These are phyloP conservation scores for Lophius piscatorius DNA, from an alignment of 2,113 vertebrate species.

Conservation along the genomic window DNA sequence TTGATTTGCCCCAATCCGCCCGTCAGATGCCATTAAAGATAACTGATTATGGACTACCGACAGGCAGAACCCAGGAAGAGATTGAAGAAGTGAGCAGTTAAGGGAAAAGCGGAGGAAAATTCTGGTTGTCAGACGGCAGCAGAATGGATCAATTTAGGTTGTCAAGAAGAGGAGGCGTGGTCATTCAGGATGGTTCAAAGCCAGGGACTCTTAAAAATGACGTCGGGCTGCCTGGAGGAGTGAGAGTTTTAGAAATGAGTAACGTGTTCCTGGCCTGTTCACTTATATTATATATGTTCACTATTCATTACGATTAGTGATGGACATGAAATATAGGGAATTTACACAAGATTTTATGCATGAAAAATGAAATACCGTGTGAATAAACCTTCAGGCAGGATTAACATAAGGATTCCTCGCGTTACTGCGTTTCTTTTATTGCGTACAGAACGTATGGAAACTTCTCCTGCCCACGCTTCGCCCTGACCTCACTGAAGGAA, in stretches of 20 bases:
- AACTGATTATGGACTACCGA: constrained; percentile 42
- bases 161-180: constrained; percentile 69
- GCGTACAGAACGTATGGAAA: no score
- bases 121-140: constrained; percentile 58
- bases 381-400: no score
- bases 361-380: no score
- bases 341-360: not conserved
- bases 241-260: constrained; percentile 53
- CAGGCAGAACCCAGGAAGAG: constrained; percentile 25
- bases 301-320: constrained; percentile 1
- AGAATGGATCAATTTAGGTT: constrained; percentile 68
- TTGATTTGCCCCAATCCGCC: constrained; percentile 43
- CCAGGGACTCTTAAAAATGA: constrained; percentile 70
- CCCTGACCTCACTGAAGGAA: no score
- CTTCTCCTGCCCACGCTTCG: no score
- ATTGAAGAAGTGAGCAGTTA: constrained; percentile 19
- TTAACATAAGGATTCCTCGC: no score
- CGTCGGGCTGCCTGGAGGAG: constrained; percentile 66
- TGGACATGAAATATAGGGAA: constrained; percentile 1
- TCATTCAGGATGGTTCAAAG: constrained; percentile 72
- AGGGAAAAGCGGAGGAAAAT: constrained; percentile 33
- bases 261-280: no score
- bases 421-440: no score
- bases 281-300: no score
- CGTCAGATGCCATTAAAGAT: constrained; percentile 47